Evolutionary conservation across 2,797 vertebrate species (phyloP), one percentile per base, ranked within the genome.

Genomic region (Chelon labrosus): DNA sequence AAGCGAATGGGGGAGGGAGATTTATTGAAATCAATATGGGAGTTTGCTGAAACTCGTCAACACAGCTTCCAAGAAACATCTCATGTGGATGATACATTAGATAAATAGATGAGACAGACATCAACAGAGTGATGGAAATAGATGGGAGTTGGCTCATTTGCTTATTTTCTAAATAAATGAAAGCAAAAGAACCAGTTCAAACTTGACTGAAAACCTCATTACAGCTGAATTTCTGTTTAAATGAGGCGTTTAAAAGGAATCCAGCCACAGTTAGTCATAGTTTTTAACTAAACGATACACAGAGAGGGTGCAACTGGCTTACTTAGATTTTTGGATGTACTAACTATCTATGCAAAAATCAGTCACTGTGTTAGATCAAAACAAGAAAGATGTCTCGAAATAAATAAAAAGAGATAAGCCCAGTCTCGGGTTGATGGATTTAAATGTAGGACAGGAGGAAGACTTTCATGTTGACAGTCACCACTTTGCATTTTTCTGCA

Each of bases 21-120:
- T 87, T 79, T 84, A 88, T 86, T 61, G 72, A 81, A 88, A 92
- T 92, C 89, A 75, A 92, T 92, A 79, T 20, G 79, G 74, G n/a
- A 70, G 77, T 79, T 91, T 83, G 76, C 83, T 75, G 77, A 85
- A 87, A 83, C 65, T 88, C 75, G 87, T 89, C 84, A 84, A 73
- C 27, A 57, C 52, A 37, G 72, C 82, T 92, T 92, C 90, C 88
- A 80, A 87, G 90, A 92, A 92, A 79, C 80, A 71, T 57, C 25
- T 49, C 39, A 71, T 62, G 57, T 39, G 64, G 52, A 69, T 60
- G 69, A 73, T 65, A 70, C 85, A 85, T 86, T 86, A 87, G 66
- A 73, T 51, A 51, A 65, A 79, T 60, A 57, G 64, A 54, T 58
- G 52, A 57, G 81, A 71, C 52, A 52, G 54, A 64, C 41, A 58